Evolutionary conservation across 2,113 vertebrate genomes (phyloP).

Genomic region (Circaetus gallicus): DNA sequence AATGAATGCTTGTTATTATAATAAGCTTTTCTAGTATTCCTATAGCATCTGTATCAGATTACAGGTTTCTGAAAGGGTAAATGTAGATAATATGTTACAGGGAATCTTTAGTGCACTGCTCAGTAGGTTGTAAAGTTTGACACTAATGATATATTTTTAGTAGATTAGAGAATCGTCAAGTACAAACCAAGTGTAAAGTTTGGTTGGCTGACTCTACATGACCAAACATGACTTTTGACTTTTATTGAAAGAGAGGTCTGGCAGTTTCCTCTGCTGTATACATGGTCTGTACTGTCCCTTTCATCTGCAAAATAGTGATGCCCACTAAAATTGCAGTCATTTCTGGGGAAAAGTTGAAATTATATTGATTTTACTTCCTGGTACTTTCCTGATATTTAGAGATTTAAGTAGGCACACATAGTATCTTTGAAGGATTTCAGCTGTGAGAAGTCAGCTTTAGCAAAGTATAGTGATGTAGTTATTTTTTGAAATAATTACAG

Average conservation of each 20-base stretch:
- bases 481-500: neutral
- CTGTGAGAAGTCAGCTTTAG: neutral
- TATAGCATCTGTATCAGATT: neutral
- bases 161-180: neutral
- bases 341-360: neutral
- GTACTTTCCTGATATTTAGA: neutral
- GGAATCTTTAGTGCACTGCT: neutral
- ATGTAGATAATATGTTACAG: neutral
- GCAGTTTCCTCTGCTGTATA: neutral
- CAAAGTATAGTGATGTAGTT: neutral
- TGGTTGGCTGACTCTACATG: neutral
- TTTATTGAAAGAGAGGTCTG: neutral
- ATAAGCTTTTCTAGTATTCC: neutral
- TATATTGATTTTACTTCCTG: neutral
- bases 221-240: neutral
- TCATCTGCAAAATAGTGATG: neutral
- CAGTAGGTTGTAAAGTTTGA: neutral
- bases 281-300: neutral
- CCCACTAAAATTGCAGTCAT: neutral
- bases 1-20: neutral
- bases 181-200: neutral
- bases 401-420: neutral
- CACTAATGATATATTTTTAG: neutral
- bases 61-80: neutral
- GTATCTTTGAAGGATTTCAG: neutral